These are phyloP conservation scores for Zaprionus tsacasi DNA, from an alignment of 1,140 invertebrate species.

Conservation along the genomic window DNA sequence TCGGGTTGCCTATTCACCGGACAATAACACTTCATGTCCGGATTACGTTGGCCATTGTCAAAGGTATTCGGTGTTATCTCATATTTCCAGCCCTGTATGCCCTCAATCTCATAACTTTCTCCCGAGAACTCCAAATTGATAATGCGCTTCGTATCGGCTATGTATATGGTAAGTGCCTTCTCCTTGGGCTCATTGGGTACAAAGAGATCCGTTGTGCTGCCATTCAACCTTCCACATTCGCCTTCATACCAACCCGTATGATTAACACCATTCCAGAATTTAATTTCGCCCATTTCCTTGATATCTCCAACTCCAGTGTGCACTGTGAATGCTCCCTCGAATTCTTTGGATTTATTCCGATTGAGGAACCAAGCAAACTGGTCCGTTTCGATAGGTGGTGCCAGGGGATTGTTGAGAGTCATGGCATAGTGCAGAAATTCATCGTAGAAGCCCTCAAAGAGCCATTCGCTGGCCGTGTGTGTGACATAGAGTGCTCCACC, in stretches of 20 bases:
- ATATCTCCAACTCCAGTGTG: constrained; percentile 88
- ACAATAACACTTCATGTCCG: constrained; percentile 86
- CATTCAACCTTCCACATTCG: constrained; percentile 88
- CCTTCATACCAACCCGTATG: constrained; percentile 86
- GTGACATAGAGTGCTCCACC: constrained; percentile 67
- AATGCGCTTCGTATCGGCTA: constrained; percentile 89
- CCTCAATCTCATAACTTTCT: constrained; percentile 76
- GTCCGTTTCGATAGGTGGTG: constrained; percentile 88
- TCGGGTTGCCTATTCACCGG: constrained; percentile 65
- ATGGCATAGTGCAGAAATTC: constrained; percentile 86
- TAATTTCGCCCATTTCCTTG: constrained; percentile 87
- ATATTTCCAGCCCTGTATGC: constrained; percentile 87
- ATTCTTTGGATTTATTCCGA: constrained; percentile 89
- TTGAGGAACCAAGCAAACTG: constrained; percentile 93
- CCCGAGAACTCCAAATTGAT: constrained; percentile 84
- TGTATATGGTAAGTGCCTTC: constrained; percentile 87
- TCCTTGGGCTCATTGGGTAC: constrained; percentile 87
- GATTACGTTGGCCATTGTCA: constrained; percentile 88
- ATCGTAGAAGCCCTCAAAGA: constrained; percentile 92
- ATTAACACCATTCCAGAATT: constrained; percentile 88
- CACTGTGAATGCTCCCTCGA: constrained; percentile 91
- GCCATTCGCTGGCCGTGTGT: constrained; percentile 86
- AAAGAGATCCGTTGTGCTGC: constrained; percentile 91
- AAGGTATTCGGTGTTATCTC: constrained; percentile 86
- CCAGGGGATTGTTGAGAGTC: constrained; percentile 85